Conservation (phyloP, 2,888 invertebrate species). For the Philaethria dido region DNA sequence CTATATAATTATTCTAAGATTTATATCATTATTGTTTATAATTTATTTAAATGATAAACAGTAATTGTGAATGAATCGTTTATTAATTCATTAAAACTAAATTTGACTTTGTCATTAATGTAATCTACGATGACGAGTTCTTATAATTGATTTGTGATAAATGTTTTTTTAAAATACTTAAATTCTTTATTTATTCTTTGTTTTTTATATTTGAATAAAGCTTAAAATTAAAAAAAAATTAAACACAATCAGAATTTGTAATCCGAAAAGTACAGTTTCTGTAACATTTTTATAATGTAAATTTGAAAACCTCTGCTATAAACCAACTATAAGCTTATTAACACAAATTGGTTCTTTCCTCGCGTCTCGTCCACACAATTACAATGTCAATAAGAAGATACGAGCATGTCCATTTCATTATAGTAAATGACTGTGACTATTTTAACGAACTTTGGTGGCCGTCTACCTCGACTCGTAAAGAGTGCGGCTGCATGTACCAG, state of each 20-base stretch:
- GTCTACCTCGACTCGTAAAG: conserved; percentile 17
- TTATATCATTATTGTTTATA: not conserved
- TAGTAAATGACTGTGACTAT: conserved; percentile 25
- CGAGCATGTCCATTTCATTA: conserved; percentile 16
- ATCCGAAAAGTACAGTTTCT: not conserved
- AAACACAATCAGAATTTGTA: not conserved
- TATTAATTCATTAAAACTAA: no score
- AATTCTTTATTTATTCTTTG: no score
- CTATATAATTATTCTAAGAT: conserved; percentile 12
- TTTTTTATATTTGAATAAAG: no score
- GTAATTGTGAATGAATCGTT: no score
- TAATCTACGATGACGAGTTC: no score
- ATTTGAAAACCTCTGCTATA: not conserved
- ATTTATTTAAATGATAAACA: no score
- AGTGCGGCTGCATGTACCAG: conserved; percentile 48
- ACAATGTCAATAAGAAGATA: conserved; percentile 20
- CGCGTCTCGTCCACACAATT: not conserved
- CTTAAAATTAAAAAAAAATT: no score
- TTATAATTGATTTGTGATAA: no score
- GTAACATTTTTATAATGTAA: not conserved
- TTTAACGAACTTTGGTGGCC: conserved; percentile 25
- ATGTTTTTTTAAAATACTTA: no score
- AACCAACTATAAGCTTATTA: not conserved
- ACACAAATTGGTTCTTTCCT: conserved; percentile 7
- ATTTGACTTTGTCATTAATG: no score